Conservation (phyloP, 2,113 vertebrate genomes). For the Microcebus jonahi region DNA sequence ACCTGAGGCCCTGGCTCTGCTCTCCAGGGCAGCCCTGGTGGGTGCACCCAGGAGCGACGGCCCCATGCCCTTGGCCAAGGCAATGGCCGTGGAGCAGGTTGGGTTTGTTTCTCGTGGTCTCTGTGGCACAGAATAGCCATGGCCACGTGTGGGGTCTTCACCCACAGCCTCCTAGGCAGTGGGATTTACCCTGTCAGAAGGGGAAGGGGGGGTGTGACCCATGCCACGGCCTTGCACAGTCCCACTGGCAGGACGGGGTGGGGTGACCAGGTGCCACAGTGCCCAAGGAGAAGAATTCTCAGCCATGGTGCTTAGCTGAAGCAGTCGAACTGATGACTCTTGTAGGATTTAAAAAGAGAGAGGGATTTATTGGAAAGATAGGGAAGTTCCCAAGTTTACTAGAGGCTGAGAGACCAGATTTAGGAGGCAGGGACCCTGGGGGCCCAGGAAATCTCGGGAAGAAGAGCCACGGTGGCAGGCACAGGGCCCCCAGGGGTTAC, state of each 20-base stretch:
- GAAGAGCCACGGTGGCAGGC: rapidly evolving
- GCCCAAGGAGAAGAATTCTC: no score
- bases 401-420: background rate
- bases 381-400: background rate
- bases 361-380: background rate
- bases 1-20: background rate
- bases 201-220: no score
- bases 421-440: background rate
- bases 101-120: background rate
- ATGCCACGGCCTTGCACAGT: no score
- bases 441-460: background rate
- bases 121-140: background rate
- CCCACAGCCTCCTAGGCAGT: no score
- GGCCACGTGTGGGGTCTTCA: rapidly evolving
- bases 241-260: no score
- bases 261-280: no score
- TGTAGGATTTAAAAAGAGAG: background rate
- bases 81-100: no score
- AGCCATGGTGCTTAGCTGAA: no score
- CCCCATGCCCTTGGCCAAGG: background rate
- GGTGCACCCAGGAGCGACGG: no score
- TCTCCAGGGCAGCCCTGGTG: background rate
- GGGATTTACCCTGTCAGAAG: no score
- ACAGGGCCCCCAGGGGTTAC: background rate
- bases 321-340: background rate